Conservation (phyloP, 2,888 invertebrate species). For the Rhyacophila evoluta region DNA sequence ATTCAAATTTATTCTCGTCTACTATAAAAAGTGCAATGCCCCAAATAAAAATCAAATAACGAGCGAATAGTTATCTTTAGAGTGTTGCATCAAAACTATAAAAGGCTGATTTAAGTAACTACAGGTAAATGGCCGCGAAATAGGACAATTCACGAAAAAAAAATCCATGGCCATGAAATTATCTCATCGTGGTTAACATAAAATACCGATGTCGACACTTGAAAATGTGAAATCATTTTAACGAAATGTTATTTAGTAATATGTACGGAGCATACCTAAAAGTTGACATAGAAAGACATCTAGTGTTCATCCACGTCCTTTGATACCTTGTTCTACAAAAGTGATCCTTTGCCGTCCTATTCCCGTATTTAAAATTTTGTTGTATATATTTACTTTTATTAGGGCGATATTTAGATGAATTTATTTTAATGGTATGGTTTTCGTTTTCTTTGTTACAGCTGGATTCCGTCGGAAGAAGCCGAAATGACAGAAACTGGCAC, state of each 20-base stretch:
- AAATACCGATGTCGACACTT: too few species aligned
- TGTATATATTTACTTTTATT: too few species aligned
- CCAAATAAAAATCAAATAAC: background rate
- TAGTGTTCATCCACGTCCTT: too few species aligned
- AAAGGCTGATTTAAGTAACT: too few species aligned
- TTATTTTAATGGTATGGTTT: background rate
- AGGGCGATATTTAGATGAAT: too few species aligned
- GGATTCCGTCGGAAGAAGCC: conserved; percentile 70
- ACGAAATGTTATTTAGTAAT: too few species aligned
- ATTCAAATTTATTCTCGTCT: background rate
- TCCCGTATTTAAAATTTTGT: too few species aligned
- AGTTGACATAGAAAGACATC: too few species aligned
- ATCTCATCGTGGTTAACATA: background rate
- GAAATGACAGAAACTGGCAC: conserved; percentile 75
- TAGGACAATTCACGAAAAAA: background rate
- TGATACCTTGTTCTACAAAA: too few species aligned
- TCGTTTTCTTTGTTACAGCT: conserved; percentile 64
- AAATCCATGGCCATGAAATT: background rate
- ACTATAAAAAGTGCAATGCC: background rate
- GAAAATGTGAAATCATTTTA: too few species aligned
- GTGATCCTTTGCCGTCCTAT: too few species aligned
- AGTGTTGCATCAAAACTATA: background rate
- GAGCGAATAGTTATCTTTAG: background rate
- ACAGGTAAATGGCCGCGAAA: background rate
- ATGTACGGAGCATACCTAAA: too few species aligned